Base-by-base conservation (phyloP, 2,888 invertebrate genomes). In the Lochmaea capreae region DNA sequence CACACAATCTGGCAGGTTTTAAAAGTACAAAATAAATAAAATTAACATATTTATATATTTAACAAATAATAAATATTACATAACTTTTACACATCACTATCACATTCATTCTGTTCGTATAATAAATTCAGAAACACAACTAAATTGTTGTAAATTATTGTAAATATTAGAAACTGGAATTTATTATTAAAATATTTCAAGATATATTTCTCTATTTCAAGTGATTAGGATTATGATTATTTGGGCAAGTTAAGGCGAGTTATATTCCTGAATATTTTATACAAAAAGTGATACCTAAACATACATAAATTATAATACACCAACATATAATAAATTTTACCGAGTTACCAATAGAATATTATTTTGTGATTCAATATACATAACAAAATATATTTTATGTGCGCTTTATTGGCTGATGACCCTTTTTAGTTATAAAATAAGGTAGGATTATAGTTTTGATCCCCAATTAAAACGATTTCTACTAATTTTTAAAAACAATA, bases 1-100 rank as follows among this genome's bases (percentile, higher is more conserved):
- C 73, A 67, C 77, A 78, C 78, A 76, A 77, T 77, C 79, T 78
- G 80, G 79, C 79, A 80, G 77, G 76, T 74, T 69, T 58, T 72
- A 70, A 75, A 77, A 75, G 76, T 75, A 72, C 72, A 75, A 72
- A 67, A 75, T 69, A 75, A 75, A 75, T 69, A 72, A 75, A 72
- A 72, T 72, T 66, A 63, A 71, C 58, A 71, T 71, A 65, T 66
- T 46, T 74, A 72, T 69, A 65, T 61, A 74, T 65, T 65, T 71
- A 72, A 74, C 52, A 69, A 72, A 52, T 49, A 69, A 75, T 69
- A 61, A 76, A 73, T 74, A 71, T 57, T 71, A 71, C 43, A 33
- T 69, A 62, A 69, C 69, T 46, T 62, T 63, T 63, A 54, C 22
- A 54, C 22, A 14, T 46, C 57, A 42, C 54, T 42, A 58, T 58